Evolutionary conservation across 1,140 invertebrate species (phyloP).

Genomic region (Nixonia krombeini): DNA sequence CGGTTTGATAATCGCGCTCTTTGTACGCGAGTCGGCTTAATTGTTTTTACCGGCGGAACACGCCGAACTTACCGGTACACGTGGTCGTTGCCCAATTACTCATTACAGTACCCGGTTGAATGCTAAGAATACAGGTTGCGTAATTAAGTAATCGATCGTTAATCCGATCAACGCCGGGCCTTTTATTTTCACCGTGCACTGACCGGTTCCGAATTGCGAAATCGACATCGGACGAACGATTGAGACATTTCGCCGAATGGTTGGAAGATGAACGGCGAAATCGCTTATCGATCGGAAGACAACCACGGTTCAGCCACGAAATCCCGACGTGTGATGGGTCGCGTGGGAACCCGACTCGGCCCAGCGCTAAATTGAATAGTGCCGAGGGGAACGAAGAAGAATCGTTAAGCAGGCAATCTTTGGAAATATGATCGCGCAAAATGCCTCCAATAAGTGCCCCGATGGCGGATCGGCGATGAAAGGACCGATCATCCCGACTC

Average conservation of each 20-base stretch:
- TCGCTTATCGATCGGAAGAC: too few species aligned
- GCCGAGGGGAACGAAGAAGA: slow-evolving; percentile 33
- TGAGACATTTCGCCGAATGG: not conserved
- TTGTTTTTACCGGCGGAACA: too few species aligned
- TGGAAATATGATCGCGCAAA: slow-evolving; percentile 24
- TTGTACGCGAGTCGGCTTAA: too few species aligned
- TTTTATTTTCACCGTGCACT: too few species aligned
- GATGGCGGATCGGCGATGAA: slow-evolving; percentile 36
- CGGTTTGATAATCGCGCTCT: too few species aligned
- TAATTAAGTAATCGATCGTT: not conserved
- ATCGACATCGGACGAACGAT: slow-evolving; percentile 3
- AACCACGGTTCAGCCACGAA: not conserved
- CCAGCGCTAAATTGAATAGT: slow-evolving; percentile 54
- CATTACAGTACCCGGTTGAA: too few species aligned
- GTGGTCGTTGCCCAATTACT: too few species aligned
- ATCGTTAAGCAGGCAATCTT: slow-evolving; percentile 42
- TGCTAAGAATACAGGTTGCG: too few species aligned
- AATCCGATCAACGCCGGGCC: too few species aligned
- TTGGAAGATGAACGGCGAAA: too few species aligned
- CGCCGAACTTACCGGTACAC: too few species aligned
- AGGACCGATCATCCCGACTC: not conserved
- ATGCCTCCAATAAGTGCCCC: slow-evolving; percentile 40
- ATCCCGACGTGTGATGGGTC: slow-evolving; percentile 22
- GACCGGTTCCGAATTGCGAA: too few species aligned
- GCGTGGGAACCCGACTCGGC: slow-evolving; percentile 45